Evolutionary conservation across 2,113 vertebrate genomes (phyloP).

Genomic region (Elachura formosa): DNA sequence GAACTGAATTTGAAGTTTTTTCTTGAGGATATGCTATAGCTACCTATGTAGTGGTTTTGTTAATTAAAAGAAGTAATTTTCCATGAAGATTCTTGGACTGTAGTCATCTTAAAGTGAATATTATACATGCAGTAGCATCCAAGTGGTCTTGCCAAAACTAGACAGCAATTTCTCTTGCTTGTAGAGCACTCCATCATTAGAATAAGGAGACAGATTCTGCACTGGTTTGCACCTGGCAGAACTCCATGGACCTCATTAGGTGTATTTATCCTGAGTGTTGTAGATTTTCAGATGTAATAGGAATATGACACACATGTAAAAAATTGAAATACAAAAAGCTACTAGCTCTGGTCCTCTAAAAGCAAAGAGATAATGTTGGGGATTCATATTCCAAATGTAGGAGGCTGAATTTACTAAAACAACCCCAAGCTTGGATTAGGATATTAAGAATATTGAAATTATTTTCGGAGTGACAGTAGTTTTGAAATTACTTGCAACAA

Average conservation of each 20-base stretch:
- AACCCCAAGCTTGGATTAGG: background rate
- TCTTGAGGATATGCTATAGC: background rate
- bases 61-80: conserved; percentile 22
- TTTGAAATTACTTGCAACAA: background rate
- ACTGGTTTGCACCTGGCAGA: background rate
- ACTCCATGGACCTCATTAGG: background rate
- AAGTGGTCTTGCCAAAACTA: background rate
- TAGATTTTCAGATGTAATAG: background rate
- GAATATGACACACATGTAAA: background rate
- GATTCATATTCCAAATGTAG: background rate
- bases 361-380: background rate
- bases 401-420: background rate
- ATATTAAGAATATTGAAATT: background rate
- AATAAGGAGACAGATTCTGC: background rate
- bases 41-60: background rate
- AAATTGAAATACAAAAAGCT: background rate
- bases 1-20: background rate
- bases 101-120: background rate
- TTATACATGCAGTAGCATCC: background rate
- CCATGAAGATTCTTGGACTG: background rate
- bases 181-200: background rate
- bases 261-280: background rate
- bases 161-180: background rate
- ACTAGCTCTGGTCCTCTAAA: background rate
- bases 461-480: background rate